Evolutionary conservation across 2,113 vertebrate species (phyloP).

Genomic region (Eptatretus burgeri): DNA sequence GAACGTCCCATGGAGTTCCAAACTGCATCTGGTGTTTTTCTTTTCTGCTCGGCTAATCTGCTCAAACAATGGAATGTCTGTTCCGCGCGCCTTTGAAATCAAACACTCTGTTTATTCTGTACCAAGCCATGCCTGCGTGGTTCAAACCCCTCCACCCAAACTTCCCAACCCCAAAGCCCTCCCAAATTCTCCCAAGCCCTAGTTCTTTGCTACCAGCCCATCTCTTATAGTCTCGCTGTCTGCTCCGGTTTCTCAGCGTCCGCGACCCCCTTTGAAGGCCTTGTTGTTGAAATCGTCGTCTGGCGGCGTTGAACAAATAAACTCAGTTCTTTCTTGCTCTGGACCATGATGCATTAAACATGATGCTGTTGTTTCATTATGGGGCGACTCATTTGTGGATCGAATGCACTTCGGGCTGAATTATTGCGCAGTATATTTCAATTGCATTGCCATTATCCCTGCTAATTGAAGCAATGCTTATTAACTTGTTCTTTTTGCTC

Average conservation of each 20-base stretch:
- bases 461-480: too few relatives aligned
- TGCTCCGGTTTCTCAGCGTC: not conserved
- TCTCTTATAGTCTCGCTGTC: slow-evolving; percentile 2
- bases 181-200: not conserved
- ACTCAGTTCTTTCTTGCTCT: too few relatives aligned
- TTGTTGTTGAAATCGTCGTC: not conserved
- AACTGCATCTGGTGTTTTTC: slow-evolving; percentile 7
- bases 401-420: too few relatives aligned
- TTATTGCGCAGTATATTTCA: too few relatives aligned
- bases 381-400: too few relatives aligned
- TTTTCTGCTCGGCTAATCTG: slow-evolving; percentile 5
- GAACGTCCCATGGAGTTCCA: slow-evolving; percentile 4
- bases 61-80: slow-evolving; percentile 7
- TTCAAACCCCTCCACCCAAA: slow-evolving; percentile 1
- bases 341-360: too few relatives aligned
- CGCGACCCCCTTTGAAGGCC: slow-evolving; percentile 4
- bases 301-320: too few relatives aligned
- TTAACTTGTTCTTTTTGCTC: too few relatives aligned
- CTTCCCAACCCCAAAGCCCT: not conserved
- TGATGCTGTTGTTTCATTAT: too few relatives aligned
- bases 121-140: slow-evolving; percentile 1
- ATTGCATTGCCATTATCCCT: too few relatives aligned
- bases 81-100: slow-evolving; percentile 6
- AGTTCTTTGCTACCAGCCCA: not conserved
- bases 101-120: slow-evolving; percentile 5